Percentiles rank a stretch among this genome's conserved stretches.
These are phyloP conservation scores for Mesorhabditis belari DNA, from an alignment of 2,888 invertebrate genomes.

Conservation along the genomic window DNA sequence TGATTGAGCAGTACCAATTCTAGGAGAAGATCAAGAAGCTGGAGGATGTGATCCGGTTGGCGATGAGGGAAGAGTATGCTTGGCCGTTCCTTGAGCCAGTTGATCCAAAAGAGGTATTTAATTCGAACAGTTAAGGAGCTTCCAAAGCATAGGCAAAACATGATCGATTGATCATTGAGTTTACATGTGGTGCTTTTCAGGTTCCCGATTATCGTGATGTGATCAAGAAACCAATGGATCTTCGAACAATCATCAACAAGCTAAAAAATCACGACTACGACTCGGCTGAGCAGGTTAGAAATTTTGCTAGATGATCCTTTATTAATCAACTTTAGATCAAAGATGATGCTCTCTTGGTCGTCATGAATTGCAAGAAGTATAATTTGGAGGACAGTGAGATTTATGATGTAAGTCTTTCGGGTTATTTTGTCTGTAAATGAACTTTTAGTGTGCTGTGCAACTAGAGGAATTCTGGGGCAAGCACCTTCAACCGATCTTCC, in stretches of 20 bases:
- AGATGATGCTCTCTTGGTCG: slow-evolving; percentile 66
- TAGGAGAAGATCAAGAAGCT: slow-evolving; percentile 21
- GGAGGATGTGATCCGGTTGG: slow-evolving; percentile 23
- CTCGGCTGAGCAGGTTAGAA: slow-evolving; percentile 13
- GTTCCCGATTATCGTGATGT: slow-evolving; percentile 72
- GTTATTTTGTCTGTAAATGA: background rate
- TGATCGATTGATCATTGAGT: background rate
- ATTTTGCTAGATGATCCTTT: background rate
- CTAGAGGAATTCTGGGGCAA: background rate
- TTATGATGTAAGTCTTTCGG: slow-evolving; percentile 58
- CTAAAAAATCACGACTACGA: slow-evolving; percentile 30
- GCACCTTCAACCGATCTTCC: background rate
- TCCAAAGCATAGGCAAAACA: background rate
- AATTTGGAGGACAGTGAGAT: slow-evolving; percentile 94
- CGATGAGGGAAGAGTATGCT: slow-evolving; percentile 29
- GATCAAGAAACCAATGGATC: slow-evolving; percentile 88
- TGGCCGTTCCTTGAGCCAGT: slow-evolving; percentile 39
- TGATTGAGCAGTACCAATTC: too few relatives aligned
- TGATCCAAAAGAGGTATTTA: slow-evolving; percentile 24
- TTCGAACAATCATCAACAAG: slow-evolving; percentile 71
- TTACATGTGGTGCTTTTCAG: background rate
- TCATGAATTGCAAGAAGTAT: slow-evolving; percentile 89
- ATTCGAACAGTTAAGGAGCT: background rate
- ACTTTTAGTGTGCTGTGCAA: background rate
- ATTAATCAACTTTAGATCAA: slow-evolving; percentile 19